A percentile compares a stretch with the other conserved stretches of the same genome.
phyloP scores from a whole-genome alignment of 2,888 invertebrate species.

The Xestia xanthographa region DNA sequence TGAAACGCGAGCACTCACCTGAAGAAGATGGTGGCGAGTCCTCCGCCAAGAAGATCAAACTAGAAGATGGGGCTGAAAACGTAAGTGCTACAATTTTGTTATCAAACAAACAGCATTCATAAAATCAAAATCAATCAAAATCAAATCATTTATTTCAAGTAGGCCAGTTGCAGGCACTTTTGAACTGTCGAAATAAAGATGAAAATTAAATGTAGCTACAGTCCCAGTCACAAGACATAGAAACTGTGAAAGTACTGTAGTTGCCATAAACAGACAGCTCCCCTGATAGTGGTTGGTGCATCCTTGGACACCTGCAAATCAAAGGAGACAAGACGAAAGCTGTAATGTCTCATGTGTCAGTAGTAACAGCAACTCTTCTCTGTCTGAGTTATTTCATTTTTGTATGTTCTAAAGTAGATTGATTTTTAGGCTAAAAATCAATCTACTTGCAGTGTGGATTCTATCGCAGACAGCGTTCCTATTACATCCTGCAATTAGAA shows the following conservation, averaged over 20 bases:
- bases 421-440: too few relatives aligned
- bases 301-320: background rate
- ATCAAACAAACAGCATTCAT: background rate
- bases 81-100: slow-evolving; percentile 69
- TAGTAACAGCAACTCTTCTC: background rate
- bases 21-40: slow-evolving; percentile 76
- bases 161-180: too few relatives aligned
- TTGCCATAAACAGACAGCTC: background rate
- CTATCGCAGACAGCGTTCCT: background rate
- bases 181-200: too few relatives aligned
- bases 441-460: background rate
- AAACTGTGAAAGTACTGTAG: too few relatives aligned
- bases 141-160: too few relatives aligned
- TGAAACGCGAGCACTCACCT: slow-evolving; percentile 91
- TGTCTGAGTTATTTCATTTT: background rate
- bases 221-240: too few relatives aligned
- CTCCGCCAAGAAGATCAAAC: slow-evolving; percentile 89
- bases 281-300: background rate
- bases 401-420: too few relatives aligned
- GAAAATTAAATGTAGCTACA: too few relatives aligned
- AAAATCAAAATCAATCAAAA: too few relatives aligned
- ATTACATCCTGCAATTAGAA: background rate
- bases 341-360: background rate
- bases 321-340: background rate
- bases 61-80: slow-evolving; percentile 83